Percentiles rank a stretch among this genome's conserved stretches.
Conservation (phyloP, 2,888 invertebrate species). For the Megalurothrips usitatus region DNA sequence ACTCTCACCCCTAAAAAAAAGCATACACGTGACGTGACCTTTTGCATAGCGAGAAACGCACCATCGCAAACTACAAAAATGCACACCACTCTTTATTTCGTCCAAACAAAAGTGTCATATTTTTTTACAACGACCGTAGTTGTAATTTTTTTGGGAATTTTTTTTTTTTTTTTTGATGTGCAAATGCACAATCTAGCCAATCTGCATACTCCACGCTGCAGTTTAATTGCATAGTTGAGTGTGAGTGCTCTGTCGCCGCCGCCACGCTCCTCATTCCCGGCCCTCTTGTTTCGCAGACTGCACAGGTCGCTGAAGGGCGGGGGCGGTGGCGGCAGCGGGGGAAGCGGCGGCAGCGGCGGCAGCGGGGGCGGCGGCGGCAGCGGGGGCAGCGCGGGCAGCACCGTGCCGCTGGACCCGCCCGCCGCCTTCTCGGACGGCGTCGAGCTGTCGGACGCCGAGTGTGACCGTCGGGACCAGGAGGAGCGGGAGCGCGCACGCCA, state of each 20-base stretch:
- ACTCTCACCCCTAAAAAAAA: no score
- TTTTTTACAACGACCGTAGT: no score
- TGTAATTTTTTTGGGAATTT: no score
- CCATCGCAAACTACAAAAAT: no score
- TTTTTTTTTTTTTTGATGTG: no score
- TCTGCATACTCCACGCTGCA: not conserved
- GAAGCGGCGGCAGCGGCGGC: not conserved
- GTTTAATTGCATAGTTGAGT: not conserved
- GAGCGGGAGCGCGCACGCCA: slow-evolving; percentile 34
- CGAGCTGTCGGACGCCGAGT: not conserved
- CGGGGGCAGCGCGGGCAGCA: slow-evolving; percentile 9
- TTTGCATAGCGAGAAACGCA: no score
- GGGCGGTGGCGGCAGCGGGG: not conserved
- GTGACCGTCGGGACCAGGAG: not conserved
- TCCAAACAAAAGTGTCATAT: no score
- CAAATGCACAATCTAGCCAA: no score
- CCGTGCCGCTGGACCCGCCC: slow-evolving; percentile 4
- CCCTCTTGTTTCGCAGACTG: not conserved
- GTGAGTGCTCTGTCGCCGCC: no score
- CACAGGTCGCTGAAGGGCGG: slow-evolving; percentile 8
- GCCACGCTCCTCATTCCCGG: not conserved
- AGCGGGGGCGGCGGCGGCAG: not conserved
- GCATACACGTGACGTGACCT: no score
- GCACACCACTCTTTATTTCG: no score
- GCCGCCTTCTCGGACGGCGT: slow-evolving; percentile 23